These are phyloP conservation scores for Heliopora coerulea DNA, from an alignment of 92 coral and sea anemone genomes.

Conservation along the genomic window DNA sequence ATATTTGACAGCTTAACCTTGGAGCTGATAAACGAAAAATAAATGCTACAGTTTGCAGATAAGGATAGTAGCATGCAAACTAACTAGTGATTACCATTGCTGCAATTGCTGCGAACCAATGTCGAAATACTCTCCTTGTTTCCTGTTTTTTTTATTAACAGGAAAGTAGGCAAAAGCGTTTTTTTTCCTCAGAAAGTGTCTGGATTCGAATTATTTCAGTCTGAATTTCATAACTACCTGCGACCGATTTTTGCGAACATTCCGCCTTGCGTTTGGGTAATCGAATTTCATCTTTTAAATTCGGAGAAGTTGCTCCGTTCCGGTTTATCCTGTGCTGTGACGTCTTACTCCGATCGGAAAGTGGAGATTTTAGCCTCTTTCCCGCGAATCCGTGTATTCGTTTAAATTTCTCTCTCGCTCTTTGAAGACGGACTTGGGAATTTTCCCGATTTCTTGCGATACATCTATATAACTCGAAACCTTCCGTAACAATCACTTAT, in stretches of 20 bases:
- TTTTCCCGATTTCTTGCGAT: neutral
- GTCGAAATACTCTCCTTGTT: too few relatives aligned
- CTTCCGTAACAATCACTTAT: too few relatives aligned
- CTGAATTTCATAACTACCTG: constrained; percentile 7
- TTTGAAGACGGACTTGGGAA: neutral
- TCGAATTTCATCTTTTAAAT: constrained; percentile 11
- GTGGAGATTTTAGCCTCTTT: neutral
- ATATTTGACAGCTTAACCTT: constrained; percentile 1
- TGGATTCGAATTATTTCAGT: constrained; percentile 1
- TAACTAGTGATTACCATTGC: too few relatives aligned
- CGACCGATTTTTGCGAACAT: neutral
- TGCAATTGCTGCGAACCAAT: too few relatives aligned
- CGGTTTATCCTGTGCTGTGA: neutral
- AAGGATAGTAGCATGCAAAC: too few relatives aligned
- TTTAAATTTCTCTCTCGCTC: neutral
- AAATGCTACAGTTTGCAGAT: neutral
- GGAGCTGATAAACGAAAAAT: neutral
- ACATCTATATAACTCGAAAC: neutral
- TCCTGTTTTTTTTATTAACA: too few relatives aligned
- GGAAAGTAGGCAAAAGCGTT: neutral
- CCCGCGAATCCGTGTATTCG: neutral
- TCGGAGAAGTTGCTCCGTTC: neutral
- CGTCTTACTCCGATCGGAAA: too few relatives aligned
- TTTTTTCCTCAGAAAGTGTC: neutral
- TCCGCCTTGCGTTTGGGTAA: constrained; percentile 16